Evolutionary conservation across 2,797 vertebrate species (phyloP), one percentile per base, ranked within the genome.

Genomic region (Schizopygopsis pylzovi): DNA sequence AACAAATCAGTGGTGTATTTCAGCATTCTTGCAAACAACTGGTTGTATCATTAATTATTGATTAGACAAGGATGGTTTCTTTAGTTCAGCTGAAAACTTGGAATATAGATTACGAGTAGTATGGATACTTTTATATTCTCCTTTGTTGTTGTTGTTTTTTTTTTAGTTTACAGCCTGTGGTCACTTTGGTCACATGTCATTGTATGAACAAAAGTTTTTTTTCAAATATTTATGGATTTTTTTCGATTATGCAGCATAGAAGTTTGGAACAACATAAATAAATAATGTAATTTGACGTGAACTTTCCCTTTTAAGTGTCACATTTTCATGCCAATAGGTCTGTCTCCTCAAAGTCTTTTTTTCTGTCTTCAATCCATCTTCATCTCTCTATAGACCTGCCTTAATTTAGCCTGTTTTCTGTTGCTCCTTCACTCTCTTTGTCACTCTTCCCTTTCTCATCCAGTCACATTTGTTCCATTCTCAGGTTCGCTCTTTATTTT

Each of bases 321-420:
- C 65, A 81, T 84, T 85, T 80, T 83, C 79, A 81, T 61, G 80
- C 43, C 86, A 85, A 88, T 84, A 59, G 47, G 25, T 85, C 65
- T 81, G 28, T 79, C 70, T 89, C 12, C 67, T 82, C 78, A n/a
- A 25, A 70, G 73, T 73, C 68, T 72, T 80, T 90, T 86, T 54
- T 45, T 75, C 81, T 85, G 20, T 85, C 83, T 71, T 81, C 71
- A 79, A 80, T 88, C 86, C 54, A 75, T 87, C 84, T 81, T 81
- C 79, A 86, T 89, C 84, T 89, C 84, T 85, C 86, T 37, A 80
- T 33, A 61, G 81, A 59, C n/a, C 81, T 86, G 68, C 78, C 78
- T 88, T 59, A 87, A 88, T 89, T 85, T 90, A 63, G 18, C 86
- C 68, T 84, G n/a, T 88, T 88, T 85, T 88, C 82, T 67, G 77